Base-by-base conservation (phyloP, 2,113 vertebrate species). In the Notechis scutatus region DNA sequence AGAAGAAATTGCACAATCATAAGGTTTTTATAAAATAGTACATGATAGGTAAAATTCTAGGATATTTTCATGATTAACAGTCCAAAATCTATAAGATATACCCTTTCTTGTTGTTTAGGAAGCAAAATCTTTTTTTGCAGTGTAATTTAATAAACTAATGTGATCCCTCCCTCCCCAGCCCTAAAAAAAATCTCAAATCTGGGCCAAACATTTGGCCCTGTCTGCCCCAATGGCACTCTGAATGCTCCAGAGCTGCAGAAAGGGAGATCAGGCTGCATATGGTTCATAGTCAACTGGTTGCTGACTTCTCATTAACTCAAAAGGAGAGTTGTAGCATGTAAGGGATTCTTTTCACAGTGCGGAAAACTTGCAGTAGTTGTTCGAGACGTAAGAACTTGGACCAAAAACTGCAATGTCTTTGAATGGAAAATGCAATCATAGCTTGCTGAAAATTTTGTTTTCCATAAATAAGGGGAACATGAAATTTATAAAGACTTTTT, bases 401-500 rank as follows among this genome's bases (percentile, higher is more conserved):
- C 95, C 91, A 95, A 96, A 95, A 96, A 57, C 87, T 94, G 91
- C 50, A 94, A 96, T 97, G 86, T 93, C 86, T 15, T 26, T 56
- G 74, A 23, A 15, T 1, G 15, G 26, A 14, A 88, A 95, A 97
- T 94, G 92, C 45, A 69, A 6, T 69, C 64, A 69, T 69, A 15
- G 11, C 4, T 69, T 69, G 61, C 56, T 64, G 47, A 90, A 95
- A 95, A 87, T 89, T 47, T 52, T 39, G 9, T 93, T 89, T 7
- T 0, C 69, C 96, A 47, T 87, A 90, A 50, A 93, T 42, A 92
- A 93, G 59, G 94, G 94, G 95, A 96, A 96, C 86, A 92, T 95
- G 94, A 96, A 96, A 95, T 97, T 47, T 42, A 21, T 97, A 96
- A 97, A 96, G 96, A 97, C 97, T 96, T 97, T 95, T 96, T 95